Base-by-base conservation (phyloP, 2,113 vertebrate genomes). In the Dolichotis patagonum region DNA sequence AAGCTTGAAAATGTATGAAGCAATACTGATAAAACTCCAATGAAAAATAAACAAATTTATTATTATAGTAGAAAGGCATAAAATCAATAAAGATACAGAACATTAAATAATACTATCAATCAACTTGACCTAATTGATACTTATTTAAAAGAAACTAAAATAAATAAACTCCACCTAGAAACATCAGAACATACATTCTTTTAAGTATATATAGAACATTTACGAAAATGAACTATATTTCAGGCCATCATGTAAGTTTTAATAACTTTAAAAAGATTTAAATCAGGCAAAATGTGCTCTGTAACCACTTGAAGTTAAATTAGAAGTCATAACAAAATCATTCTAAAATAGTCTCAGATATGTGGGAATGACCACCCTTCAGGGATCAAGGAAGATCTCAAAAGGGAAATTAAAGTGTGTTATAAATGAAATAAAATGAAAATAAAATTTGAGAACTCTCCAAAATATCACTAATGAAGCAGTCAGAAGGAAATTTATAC, bases 311-410 rank as follows among this genome's bases (percentile, higher is more conserved):
- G 2, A 7, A 43, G 4, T 93, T 91, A 85, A 94, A 24, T 80
- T 84, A 88, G 49, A 97, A 78, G 58, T 81, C 41, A n/a, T 67
- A 62, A 56, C 41, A 80, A 84, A 58, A 12, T 85, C 30, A 43
- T 95, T 84, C 77, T 88, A 94, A 63, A 88, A 96, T 88, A 96
- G n/a, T 28, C 30, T 84, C 52, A 95, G 43, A n/a, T 89, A 88
- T 95, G 93, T 93, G 75, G 52, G 85, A 82, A 81, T 43, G 49
- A 88, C 38, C 22, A 54, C 2, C 46, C 46, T 92, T 95, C 32
- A 92, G 54, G 26, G 16, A 56, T 85, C 38, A 93, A 95, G 11
- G 52, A 65, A 88, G 58, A 60, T 83, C 81, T 85, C 28, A 65
- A 88, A 75, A 60, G 20, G 46, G 19, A 83, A 90, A 82, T 81